Base-by-base conservation (phyloP, 2,797 vertebrate genomes). In the Peromyscus melanophrys region DNA sequence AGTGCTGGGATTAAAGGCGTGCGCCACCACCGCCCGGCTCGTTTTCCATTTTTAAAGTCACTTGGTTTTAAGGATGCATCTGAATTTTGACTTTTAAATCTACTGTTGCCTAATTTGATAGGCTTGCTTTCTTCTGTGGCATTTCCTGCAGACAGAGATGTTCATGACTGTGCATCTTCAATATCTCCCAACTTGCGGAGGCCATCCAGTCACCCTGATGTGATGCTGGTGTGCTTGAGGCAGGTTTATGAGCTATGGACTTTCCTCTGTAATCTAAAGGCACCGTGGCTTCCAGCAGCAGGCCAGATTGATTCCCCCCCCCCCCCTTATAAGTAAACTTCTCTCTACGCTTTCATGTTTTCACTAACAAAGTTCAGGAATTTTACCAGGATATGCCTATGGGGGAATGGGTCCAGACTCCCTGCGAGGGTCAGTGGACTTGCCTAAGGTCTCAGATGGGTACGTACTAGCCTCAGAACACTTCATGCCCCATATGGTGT, bases 41-140 rank as follows among this genome's bases (percentile, higher is more conserved):
- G n/a, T 59, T 73, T 23, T 52, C 52, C 34, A 34, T 4, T 43
- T 95, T 89, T 61, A 46, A 63, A 83, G 3, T 71, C n/a, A 14
- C 6, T 17, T 37, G 12, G 31, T 43, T 90, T 83, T 90, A 46
- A 90, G 67, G 10, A 27, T 46, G 31, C 65, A 29, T 69, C 40
- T n/a, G 75, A 92, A 78, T 49, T 86, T 88, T 87, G 11, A 31
- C 88, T 78, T 96, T 67, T 17, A 52, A 76, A 65, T 6, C 25
- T 11, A 13, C n/a, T 69, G 29, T 43, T 75, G 73, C 13, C 67
- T 73, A 31, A 65, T 57, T 29, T 46, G 90, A 29, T 67, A 17
- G 1, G 43, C 52, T 37, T 40, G 16, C n/a, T 77, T 8, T 76
- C 27, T 52, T 81, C n/a, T 31, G 29, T 13, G 67, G 27, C 11